phyloP scores from a whole-genome alignment of 2,113 vertebrate species.

The Nothoprocta perdicaria region DNA sequence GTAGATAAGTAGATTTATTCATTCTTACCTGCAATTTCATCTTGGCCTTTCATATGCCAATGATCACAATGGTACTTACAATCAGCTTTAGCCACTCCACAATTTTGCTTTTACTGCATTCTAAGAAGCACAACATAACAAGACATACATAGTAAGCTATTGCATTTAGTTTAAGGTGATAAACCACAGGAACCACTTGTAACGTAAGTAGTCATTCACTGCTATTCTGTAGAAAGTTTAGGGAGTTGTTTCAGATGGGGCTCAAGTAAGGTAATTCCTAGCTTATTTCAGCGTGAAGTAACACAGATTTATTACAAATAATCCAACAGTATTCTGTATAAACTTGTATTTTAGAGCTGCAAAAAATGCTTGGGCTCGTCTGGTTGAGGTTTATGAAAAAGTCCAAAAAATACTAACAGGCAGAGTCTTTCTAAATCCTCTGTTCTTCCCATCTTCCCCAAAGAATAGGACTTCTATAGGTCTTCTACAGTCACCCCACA shows the following conservation, averaged over 20 bases:
- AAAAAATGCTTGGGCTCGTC: not conserved
- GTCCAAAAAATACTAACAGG: not conserved
- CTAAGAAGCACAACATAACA: not conserved
- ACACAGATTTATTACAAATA: not conserved
- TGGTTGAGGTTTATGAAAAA: not conserved
- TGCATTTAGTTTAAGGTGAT: not conserved
- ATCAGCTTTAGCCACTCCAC: not conserved
- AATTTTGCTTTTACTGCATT: fast-evolving
- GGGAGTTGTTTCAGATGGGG: not conserved
- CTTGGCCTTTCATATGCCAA: not conserved
- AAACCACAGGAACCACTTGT: not conserved
- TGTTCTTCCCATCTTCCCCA: not conserved
- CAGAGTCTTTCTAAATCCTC: not conserved
- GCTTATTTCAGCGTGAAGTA: not conserved
- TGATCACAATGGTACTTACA: not conserved
- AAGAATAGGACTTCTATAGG: not conserved
- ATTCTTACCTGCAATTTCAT: not conserved
- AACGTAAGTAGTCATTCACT: not conserved
- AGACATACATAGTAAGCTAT: fast-evolving
- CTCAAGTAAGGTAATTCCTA: not conserved
- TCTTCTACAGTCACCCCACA: not conserved
- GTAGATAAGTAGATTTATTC: not conserved
- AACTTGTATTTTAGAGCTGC: not conserved
- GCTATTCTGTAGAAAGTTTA: not conserved
- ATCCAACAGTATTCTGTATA: not conserved